phyloP scores from a whole-genome alignment of 2,888 invertebrate species.

The Phasia obesa region DNA sequence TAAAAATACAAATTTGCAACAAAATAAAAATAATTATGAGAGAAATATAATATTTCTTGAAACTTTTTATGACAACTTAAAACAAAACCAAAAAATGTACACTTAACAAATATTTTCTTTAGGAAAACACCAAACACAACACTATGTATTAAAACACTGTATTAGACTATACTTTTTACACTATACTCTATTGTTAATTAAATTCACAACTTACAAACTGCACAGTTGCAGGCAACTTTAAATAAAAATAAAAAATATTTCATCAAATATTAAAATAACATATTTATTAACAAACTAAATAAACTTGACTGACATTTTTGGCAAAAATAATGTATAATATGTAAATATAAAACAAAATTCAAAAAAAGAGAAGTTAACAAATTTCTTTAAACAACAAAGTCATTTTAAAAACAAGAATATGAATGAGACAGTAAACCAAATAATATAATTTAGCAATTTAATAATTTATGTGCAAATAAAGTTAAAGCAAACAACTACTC shows the following conservation, averaged over 20 bases:
- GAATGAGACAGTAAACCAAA: conserved; percentile 1
- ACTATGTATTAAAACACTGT: conserved; percentile 4
- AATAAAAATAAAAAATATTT: conserved; percentile 52
- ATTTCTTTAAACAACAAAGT: conserved; percentile 20
- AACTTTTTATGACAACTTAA: conserved; percentile 12
- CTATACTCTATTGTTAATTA: conserved; percentile 28
- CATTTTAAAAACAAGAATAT: conserved; percentile 30
- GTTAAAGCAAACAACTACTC: not conserved
- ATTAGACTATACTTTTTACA: conserved; percentile 21
- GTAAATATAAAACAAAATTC: conserved; percentile 19
- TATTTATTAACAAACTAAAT: conserved; percentile 4
- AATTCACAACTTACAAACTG: conserved; percentile 73
- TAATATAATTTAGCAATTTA: too few species aligned
- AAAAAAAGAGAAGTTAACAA: too few species aligned
- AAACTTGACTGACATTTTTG: conserved; percentile 40
- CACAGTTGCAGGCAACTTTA: conserved; percentile 79
- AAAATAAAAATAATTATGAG: conserved; percentile 14
- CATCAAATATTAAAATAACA: conserved; percentile 69
- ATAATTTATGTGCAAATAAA: not conserved
- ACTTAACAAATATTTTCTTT: conserved; percentile 4
- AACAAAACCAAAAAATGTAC: not conserved
- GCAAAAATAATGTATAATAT: conserved; percentile 51
- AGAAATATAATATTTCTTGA: conserved; percentile 22
- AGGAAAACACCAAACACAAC: conserved; percentile 25
- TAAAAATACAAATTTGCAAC: conserved; percentile 43